These are phyloP conservation scores for Oxyruncus cristatus DNA, from an alignment of 2,113 vertebrate genomes.

Conservation along the genomic window DNA sequence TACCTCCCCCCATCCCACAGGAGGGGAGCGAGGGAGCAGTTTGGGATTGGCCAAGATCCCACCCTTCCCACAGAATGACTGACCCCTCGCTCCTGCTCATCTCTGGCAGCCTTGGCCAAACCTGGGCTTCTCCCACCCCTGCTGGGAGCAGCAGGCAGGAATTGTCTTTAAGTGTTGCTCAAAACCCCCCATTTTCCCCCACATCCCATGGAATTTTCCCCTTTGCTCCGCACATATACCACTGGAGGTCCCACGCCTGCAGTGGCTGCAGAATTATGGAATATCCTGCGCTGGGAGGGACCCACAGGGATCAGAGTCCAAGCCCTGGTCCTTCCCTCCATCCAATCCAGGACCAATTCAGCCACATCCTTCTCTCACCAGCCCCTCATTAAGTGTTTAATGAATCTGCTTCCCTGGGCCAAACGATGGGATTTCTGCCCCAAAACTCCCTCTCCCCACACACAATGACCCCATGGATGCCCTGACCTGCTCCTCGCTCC, in stretches of 20 bases:
- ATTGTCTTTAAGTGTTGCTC: neutral
- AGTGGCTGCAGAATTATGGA: too few species aligned
- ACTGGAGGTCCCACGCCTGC: too few species aligned
- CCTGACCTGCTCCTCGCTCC: neutral
- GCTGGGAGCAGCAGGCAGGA: neutral
- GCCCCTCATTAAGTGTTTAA: neutral
- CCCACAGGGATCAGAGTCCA: neutral
- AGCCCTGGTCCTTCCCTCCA: neutral
- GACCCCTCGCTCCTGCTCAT: too few species aligned
- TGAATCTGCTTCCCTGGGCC: neutral
- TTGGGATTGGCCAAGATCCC: neutral
- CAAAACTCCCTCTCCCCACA: neutral
- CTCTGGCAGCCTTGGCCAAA: neutral
- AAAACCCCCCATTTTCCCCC: neutral
- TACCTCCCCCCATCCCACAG: neutral
- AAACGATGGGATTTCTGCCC: neutral
- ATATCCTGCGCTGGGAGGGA: too few species aligned
- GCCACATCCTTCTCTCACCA: neutral
- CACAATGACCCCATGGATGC: neutral
- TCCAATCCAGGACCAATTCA: too few species aligned
- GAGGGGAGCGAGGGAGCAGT: accelerated
- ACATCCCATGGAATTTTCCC: too few species aligned
- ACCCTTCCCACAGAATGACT: neutral
- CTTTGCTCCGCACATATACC: neutral
- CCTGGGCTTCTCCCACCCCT: accelerated